Conservation (phyloP, 2,888 invertebrate genomes). For the Coelinius sp. region DNA sequence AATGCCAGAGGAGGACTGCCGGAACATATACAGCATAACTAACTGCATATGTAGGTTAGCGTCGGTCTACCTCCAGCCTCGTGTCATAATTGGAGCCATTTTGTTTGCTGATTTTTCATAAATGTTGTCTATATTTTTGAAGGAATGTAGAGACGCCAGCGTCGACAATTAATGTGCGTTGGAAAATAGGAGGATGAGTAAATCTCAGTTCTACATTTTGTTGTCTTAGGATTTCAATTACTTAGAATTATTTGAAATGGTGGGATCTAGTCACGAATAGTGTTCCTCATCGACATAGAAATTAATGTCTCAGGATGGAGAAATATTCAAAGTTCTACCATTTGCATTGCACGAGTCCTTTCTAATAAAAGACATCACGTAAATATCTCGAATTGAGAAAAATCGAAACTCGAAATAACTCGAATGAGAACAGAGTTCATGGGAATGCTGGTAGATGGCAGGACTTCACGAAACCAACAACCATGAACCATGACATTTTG, state of each 20-base stretch:
- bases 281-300: too few species aligned
- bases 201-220: neutral
- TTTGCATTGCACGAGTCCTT: too few species aligned
- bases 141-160: neutral
- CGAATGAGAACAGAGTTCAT: too few species aligned
- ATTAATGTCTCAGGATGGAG: too few species aligned
- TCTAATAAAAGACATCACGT: too few species aligned
- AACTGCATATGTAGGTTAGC: constrained; percentile 25
- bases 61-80: constrained; percentile 47
- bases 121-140: constrained; percentile 19
- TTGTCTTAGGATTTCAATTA: neutral
- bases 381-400: too few species aligned
- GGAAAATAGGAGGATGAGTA: constrained; percentile 7
- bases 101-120: constrained; percentile 54
- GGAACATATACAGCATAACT: constrained; percentile 17
- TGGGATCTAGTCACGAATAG: neutral
- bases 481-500: too few species aligned
- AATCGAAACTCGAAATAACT: too few species aligned
- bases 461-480: too few species aligned
- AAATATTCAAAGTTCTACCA: too few species aligned
- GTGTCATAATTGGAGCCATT: constrained; percentile 64
- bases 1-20: constrained; percentile 18
- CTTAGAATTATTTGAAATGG: neutral
- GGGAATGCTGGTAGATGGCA: too few species aligned
- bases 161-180: constrained; percentile 24